A percentile compares a stretch with the other conserved stretches of the same genome.
Conservation (phyloP, 2,113 vertebrate species). For the Neodon shergylaensis region DNA sequence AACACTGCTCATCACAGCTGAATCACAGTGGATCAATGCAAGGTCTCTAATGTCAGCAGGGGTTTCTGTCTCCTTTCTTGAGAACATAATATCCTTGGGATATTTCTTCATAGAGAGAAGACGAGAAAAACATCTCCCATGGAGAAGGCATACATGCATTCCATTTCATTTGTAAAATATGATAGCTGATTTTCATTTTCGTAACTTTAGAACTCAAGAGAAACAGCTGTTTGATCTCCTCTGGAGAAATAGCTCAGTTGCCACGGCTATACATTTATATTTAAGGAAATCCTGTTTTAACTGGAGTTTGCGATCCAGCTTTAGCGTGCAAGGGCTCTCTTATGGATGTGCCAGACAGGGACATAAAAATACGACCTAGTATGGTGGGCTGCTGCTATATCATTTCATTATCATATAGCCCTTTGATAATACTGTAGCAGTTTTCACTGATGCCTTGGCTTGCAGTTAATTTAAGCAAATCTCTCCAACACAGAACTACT, state of each 20-base stretch:
- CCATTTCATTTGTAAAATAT: neutral
- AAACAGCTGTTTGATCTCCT: constrained; percentile 3
- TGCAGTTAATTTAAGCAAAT: constrained; percentile 21
- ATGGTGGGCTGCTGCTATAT: neutral
- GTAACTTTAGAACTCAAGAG: constrained; percentile 17
- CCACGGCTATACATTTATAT: neutral
- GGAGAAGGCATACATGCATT: neutral
- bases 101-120: neutral
- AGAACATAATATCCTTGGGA: neutral
- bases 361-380: neutral
- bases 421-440: neutral
- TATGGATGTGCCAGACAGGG: neutral
- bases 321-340: neutral
- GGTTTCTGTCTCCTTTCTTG: neutral
- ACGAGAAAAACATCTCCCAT: neutral
- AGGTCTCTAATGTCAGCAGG: neutral
- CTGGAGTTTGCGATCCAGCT: neutral
- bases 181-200: constrained; percentile 8
- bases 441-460: neutral
- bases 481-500: neutral
- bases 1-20: neutral
- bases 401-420: neutral
- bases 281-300: neutral
- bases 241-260: constrained; percentile 3
- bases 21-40: neutral